Percentiles rank a stretch among this genome's conserved stretches.
phyloP scores from a whole-genome alignment of 2,888 invertebrate species.

The Geotrupes spiniger region DNA sequence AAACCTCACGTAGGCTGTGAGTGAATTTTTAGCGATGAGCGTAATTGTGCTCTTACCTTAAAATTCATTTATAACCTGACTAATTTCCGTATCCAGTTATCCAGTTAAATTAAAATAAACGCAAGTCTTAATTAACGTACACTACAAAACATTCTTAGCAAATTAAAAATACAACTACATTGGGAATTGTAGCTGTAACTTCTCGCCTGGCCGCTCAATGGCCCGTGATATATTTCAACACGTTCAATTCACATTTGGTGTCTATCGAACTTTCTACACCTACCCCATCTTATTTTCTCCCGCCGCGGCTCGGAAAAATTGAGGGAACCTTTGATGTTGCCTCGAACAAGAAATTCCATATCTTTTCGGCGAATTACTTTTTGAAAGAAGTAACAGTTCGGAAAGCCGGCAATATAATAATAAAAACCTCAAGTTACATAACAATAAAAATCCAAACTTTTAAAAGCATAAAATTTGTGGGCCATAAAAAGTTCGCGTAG shows the following conservation, averaged over 20 bases:
- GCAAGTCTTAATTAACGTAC: too few relatives aligned
- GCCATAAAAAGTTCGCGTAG: conserved; percentile 9
- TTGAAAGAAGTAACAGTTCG: conserved; percentile 9
- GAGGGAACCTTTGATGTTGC: neutral
- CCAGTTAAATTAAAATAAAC: too few relatives aligned
- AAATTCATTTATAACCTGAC: too few relatives aligned
- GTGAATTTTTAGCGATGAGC: too few relatives aligned
- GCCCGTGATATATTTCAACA: conserved; percentile 14
- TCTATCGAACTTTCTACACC: neutral
- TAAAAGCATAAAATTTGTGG: conserved; percentile 17
- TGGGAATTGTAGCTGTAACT: neutral
- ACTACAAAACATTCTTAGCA: too few relatives aligned
- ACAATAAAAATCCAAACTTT: conserved; percentile 21
- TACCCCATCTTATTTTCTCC: neutral
- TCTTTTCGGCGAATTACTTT: conserved; percentile 5
- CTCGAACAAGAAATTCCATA: conserved; percentile 4
- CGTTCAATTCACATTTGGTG: conserved; percentile 7
- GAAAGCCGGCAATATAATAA: conserved; percentile 15
- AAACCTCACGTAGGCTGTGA: too few relatives aligned
- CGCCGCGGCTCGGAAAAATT: neutral
- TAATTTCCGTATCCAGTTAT: too few relatives aligned
- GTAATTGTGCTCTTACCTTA: too few relatives aligned
- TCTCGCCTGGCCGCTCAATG: conserved; percentile 2
- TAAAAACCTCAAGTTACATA: conserved; percentile 15
- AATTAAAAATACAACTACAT: too few relatives aligned